These are phyloP conservation scores for Leucophora obtusa DNA, from an alignment of 2,888 invertebrate genomes.

Conservation along the genomic window DNA sequence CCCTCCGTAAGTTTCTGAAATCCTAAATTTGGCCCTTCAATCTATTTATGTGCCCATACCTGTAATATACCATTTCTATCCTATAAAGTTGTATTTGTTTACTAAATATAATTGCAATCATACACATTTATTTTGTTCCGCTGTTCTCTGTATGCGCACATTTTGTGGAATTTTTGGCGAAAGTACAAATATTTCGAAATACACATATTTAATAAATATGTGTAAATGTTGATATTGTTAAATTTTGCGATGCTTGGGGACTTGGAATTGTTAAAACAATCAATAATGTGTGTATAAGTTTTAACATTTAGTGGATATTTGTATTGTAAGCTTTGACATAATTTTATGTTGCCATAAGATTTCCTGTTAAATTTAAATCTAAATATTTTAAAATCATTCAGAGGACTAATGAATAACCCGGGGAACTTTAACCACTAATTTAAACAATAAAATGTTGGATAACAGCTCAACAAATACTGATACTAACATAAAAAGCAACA, in stretches of 20 bases:
- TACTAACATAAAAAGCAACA: too few relatives aligned
- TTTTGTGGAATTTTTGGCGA: slow-evolving; percentile 46
- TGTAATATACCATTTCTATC: too few relatives aligned
- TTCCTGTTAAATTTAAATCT: too few relatives aligned
- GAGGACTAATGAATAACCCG: background rate
- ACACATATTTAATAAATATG: slow-evolving; percentile 22
- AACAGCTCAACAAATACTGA: too few relatives aligned
- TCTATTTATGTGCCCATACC: too few relatives aligned
- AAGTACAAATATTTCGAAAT: slow-evolving; percentile 48
- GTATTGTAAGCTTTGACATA: background rate
- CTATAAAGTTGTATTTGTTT: too few relatives aligned
- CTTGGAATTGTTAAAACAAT: background rate
- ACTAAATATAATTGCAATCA: too few relatives aligned
- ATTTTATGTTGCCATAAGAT: background rate
- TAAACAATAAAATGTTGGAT: too few relatives aligned
- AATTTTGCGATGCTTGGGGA: slow-evolving; percentile 11
- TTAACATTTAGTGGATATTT: background rate
- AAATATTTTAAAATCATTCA: too few relatives aligned
- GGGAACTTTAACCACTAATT: background rate
- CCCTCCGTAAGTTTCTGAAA: too few relatives aligned
- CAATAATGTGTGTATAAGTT: background rate
- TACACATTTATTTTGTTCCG: too few relatives aligned
- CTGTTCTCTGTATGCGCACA: background rate
- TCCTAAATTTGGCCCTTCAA: too few relatives aligned
- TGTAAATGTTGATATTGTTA: slow-evolving; percentile 9